A percentile compares a stretch with the other conserved stretches of the same genome.
Conservation (phyloP, 2,888 invertebrate species). For the Myopa testacea region DNA sequence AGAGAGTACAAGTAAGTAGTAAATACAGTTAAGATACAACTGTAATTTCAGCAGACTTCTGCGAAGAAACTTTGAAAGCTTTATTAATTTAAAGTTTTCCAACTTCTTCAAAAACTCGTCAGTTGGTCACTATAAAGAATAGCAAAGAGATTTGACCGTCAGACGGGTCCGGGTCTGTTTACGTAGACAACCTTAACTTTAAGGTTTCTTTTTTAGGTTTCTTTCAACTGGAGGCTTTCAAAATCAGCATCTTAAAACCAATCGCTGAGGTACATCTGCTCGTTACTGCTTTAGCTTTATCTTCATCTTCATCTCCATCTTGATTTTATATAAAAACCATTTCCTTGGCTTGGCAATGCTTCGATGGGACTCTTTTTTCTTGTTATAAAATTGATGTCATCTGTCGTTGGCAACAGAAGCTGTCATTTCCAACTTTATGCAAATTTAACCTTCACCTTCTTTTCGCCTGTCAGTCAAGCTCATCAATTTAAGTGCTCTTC, state of each 20-base stretch:
- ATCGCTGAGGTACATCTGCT: no score
- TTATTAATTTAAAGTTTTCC: no score
- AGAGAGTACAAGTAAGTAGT: not conserved
- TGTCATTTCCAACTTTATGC: not conserved
- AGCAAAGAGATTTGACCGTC: no score
- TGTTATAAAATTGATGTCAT: not conserved
- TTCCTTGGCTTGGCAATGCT: not conserved
- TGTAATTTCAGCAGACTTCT: no score
- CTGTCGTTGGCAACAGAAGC: not conserved
- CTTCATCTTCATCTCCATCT: not conserved
- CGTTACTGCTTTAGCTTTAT: no score
- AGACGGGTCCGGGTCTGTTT: no score
- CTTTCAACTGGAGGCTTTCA: not conserved
- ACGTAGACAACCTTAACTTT: no score
- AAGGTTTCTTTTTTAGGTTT: not conserved
- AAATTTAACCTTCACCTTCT: slow-evolving; percentile 4
- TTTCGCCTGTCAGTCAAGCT: not conserved
- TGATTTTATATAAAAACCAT: not conserved
- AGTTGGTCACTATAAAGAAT: no score
- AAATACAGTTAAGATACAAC: not conserved
- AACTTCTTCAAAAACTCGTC: no score
- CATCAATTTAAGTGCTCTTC: slow-evolving; percentile 6
- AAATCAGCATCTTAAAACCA: no score
- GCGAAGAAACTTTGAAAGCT: no score
- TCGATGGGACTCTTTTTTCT: not conserved